These are phyloP conservation scores for Sebastes trivittatus DNA, from an alignment of 2,797 vertebrate genomes.

Conservation along the genomic window DNA sequence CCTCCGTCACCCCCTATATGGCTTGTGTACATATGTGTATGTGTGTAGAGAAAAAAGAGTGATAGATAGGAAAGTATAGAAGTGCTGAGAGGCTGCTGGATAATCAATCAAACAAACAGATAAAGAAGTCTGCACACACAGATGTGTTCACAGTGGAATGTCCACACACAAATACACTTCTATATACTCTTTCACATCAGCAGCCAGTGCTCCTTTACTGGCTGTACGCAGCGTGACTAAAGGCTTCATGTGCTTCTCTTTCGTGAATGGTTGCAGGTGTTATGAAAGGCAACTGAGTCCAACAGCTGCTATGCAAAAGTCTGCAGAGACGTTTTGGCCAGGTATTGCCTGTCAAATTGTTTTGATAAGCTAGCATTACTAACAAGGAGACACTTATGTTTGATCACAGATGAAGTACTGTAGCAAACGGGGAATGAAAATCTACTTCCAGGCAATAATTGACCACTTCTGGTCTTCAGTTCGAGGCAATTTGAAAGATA, in stretches of 20 bases:
- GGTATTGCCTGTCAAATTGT: constrained; percentile 1
- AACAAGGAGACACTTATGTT: not conserved
- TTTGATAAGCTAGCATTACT: not conserved
- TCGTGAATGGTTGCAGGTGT: constrained; percentile 23
- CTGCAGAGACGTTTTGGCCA: not conserved
- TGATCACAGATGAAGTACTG: not conserved
- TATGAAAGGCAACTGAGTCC: constrained; percentile 1
- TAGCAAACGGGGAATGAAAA: not conserved
- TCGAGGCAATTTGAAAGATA: not conserved
- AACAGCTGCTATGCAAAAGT: constrained; percentile 23
- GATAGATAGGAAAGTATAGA: constrained; percentile 46
- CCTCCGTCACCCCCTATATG: constrained; percentile 44
- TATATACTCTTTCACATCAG: constrained; percentile 1
- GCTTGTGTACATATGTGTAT: constrained; percentile 42
- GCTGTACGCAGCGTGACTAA: constrained; percentile 12
- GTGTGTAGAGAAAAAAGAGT: constrained; percentile 16
- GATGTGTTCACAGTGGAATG: constrained; percentile 46
- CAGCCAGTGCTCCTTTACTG: not conserved
- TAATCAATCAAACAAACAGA: constrained; percentile 75
- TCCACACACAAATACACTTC: constrained; percentile 17
- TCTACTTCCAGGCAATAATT: not conserved
- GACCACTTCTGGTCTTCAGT: not conserved
- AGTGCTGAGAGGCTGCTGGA: constrained; percentile 47
- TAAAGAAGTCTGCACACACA: constrained; percentile 56
- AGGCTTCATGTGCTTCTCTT: constrained; percentile 13